Base-by-base conservation (phyloP, 2,888 invertebrate species). In the Gastracanthus pulcherrimus region DNA sequence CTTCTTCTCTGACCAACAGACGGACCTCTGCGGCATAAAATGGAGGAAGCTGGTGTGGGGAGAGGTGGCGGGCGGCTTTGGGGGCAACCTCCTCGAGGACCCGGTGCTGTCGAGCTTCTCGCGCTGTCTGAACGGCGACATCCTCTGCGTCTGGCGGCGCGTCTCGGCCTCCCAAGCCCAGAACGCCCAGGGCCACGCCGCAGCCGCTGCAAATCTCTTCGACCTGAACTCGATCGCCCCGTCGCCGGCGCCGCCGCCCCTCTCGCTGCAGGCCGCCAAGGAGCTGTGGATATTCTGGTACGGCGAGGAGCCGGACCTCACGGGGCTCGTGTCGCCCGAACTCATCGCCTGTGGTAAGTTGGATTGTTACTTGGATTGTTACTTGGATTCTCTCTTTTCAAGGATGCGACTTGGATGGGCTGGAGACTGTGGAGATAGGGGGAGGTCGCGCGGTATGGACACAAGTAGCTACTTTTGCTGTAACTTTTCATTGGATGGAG, bases 221-320 rank as follows among this genome's bases (percentile, higher is more conserved):
- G 93, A 93, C 87, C 87, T 81, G 7, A 80, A 74, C 67, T 92
- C 90, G 78, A 90, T 91, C 83, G 94, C 93, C 90, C 94, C 92
- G 89, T 93, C 93, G 91, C 92, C 92, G 84, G 93, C 93, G 86
- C 95, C 95, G 90, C 96, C 96, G 90, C 96, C 97, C 86, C 94
- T 97, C 88, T 96, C 96, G 88, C 94, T 97, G 87, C 95, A 96
- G 91, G 96, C 97, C 89, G 96, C 97, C 92, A 99, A 99, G 93
- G 99, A 99, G 92, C 94, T 99, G 83, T 99, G 99, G 99, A 97
- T 99, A 92, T 99, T 99, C 94, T 99, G 99, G 99, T 99, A 99
- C 93, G 98, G 98, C 90, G 98, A 98, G 92, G 98, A 98, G 92
- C 98, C 98, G 79, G 97, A 98, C 92, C 94, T 98, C 85, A 95